phyloP scores from a whole-genome alignment of 2,888 invertebrate genomes.

The Drosophila antonietae region DNA sequence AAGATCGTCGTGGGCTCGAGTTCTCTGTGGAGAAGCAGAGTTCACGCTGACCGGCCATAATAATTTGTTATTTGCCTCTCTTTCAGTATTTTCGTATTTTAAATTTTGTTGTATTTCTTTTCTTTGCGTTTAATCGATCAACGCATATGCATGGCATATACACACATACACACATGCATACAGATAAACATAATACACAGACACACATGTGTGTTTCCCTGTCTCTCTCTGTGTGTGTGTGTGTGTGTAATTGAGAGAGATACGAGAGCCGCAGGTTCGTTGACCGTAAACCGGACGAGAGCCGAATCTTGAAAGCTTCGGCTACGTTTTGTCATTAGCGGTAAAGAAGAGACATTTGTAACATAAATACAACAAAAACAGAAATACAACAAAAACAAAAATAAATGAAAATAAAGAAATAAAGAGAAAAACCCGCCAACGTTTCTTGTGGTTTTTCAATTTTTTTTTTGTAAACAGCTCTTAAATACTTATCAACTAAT shows the following conservation, averaged over 20 bases:
- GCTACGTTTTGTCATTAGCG: conserved; percentile 71
- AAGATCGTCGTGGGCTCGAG: conserved; percentile 45
- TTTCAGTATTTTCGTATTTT: conserved; percentile 12
- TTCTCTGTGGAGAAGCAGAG: conserved; percentile 31
- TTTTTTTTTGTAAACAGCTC: conserved; percentile 23
- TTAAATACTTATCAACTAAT: conserved; percentile 35
- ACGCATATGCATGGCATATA: conserved; percentile 58
- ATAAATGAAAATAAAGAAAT: conserved; percentile 3
- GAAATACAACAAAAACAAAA: conserved; percentile 4
- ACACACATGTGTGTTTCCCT: neutral
- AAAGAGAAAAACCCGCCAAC: conserved; percentile 30
- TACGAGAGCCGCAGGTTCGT: conserved; percentile 62
- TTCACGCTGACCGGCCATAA: conserved; percentile 46
- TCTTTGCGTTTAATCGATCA: conserved; percentile 73
- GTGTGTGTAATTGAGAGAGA: conserved; percentile 24
- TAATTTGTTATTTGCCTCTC: conserved; percentile 60
- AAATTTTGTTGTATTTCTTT: conserved; percentile 38
- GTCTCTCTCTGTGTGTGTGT: conserved; percentile 1
- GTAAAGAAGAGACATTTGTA: conserved; percentile 64
- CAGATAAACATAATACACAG: neutral
- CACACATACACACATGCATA: neutral
- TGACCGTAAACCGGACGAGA: conserved; percentile 79
- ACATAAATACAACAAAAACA: conserved; percentile 9
- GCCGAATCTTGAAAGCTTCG: conserved; percentile 62
- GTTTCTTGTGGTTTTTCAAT: conserved; percentile 32